These are phyloP conservation scores for Meloe dianella DNA, from an alignment of 2,888 invertebrate genomes.

Conservation along the genomic window DNA sequence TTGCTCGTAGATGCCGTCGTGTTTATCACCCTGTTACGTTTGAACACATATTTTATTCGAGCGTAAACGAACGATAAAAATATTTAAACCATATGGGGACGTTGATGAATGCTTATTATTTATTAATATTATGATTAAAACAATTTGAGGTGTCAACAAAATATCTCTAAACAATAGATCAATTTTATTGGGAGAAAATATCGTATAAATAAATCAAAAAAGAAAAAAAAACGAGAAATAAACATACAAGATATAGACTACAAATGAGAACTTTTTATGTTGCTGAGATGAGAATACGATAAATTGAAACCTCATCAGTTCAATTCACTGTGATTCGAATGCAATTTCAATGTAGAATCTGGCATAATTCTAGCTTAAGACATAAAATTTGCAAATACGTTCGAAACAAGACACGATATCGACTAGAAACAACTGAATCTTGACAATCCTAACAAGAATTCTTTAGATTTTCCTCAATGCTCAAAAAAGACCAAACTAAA, in stretches of 20 bases:
- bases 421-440: neutral
- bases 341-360: conserved; percentile 12
- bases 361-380: neutral
- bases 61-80: conserved; percentile 34
- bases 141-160: conserved; percentile 25
- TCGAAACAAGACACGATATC: conserved; percentile 3
- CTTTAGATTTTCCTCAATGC: neutral
- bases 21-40: conserved; percentile 34
- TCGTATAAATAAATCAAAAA: no score
- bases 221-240: neutral
- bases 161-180: neutral
- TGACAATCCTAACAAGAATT: neutral
- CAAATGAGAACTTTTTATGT: neutral
- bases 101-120: conserved; percentile 32
- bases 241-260: neutral
- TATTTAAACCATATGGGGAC: conserved; percentile 25
- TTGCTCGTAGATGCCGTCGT: conserved; percentile 33
- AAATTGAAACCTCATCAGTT: conserved; percentile 11
- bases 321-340: conserved; percentile 11
- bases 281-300: conserved; percentile 1
- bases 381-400: neutral
- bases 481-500: neutral
- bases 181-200: neutral
- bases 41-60: conserved; percentile 33
- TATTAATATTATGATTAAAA: conserved; percentile 22